phyloP scores from a whole-genome alignment of 1,140 invertebrate species.

The Conus ventricosus region DNA sequence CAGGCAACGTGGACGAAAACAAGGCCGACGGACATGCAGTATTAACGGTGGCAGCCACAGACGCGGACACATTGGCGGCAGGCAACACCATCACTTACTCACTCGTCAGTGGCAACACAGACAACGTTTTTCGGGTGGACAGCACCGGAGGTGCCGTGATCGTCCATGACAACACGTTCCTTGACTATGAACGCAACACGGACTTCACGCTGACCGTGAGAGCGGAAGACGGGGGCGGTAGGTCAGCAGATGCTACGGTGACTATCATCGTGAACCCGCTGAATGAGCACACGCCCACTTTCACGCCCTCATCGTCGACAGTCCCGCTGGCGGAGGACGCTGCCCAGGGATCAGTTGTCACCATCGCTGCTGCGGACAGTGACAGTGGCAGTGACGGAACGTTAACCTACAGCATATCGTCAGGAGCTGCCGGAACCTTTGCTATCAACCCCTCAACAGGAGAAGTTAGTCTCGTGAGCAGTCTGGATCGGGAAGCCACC shows the following conservation, averaged over 20 bases:
- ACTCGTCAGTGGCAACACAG: conserved; percentile 42
- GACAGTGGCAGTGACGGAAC: conserved; percentile 50
- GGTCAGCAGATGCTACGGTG: conserved; percentile 38
- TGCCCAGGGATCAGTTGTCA: conserved; percentile 37
- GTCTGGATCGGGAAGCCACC: conserved; percentile 53
- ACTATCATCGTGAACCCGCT: conserved; percentile 80
- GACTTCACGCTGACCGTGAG: conserved; percentile 87
- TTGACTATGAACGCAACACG: conserved; percentile 89
- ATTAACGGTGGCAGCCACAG: conserved; percentile 46
- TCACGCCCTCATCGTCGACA: conserved; percentile 70
- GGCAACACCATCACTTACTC: conserved; percentile 44
- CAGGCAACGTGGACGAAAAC: conserved; percentile 52
- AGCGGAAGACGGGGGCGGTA: conserved; percentile 75
- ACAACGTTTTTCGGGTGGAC: conserved; percentile 47
- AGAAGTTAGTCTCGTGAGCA: conserved; percentile 39
- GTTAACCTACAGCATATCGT: conserved; percentile 50
- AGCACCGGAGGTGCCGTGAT: conserved; percentile 34
- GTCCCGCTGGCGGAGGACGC: conserved; percentile 50
- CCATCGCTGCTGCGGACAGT: conserved; percentile 49
- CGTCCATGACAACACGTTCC: conserved; percentile 77
- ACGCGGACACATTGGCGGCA: conserved; percentile 39
- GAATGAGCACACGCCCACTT: conserved; percentile 93
- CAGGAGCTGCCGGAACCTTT: conserved; percentile 50
- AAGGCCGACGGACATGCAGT: conserved; percentile 39
- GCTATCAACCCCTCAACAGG: conserved; percentile 52